These are phyloP conservation scores for Aethina tumida DNA, from an alignment of 1,140 invertebrate species.

Conservation along the genomic window DNA sequence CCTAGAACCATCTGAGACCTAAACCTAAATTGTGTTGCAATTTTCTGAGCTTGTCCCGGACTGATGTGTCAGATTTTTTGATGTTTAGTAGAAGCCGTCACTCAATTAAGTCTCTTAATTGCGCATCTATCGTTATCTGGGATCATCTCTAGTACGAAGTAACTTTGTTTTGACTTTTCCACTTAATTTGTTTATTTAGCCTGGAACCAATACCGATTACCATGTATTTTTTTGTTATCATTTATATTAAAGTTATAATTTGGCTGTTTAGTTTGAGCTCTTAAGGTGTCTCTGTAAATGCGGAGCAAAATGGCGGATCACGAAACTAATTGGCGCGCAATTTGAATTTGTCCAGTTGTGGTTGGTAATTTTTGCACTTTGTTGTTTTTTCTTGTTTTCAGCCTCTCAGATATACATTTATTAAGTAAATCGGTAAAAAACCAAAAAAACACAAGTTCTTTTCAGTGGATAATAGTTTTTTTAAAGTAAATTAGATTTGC, in stretches of 20 bases:
- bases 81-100: too few species aligned
- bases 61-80: too few species aligned
- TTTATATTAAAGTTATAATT: constrained; percentile 11
- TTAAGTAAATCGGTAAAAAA: too few species aligned
- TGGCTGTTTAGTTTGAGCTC: constrained; percentile 5
- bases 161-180: constrained; percentile 8
- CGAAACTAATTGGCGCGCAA: constrained; percentile 20
- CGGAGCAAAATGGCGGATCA: constrained; percentile 34
- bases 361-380: constrained; percentile 6
- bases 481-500: not conserved
- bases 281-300: constrained; percentile 9
- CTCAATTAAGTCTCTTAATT: too few species aligned
- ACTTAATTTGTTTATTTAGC: constrained; percentile 10
- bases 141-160: constrained; percentile 18
- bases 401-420: too few species aligned
- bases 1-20: not conserved
- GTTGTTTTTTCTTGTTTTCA: constrained; percentile 15
- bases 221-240: constrained; percentile 10
- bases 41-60: constrained; percentile 7
- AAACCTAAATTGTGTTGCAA: constrained; percentile 17
- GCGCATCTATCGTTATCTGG: constrained; percentile 15
- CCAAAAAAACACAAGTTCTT: constrained; percentile 7
- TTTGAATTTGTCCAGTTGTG: constrained; percentile 14
- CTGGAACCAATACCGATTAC: constrained; percentile 7
- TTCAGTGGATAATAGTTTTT: constrained; percentile 12